Evolutionary conservation across 2,797 vertebrate genomes (phyloP).

Genomic region (Pygocentrus nattereri): DNA sequence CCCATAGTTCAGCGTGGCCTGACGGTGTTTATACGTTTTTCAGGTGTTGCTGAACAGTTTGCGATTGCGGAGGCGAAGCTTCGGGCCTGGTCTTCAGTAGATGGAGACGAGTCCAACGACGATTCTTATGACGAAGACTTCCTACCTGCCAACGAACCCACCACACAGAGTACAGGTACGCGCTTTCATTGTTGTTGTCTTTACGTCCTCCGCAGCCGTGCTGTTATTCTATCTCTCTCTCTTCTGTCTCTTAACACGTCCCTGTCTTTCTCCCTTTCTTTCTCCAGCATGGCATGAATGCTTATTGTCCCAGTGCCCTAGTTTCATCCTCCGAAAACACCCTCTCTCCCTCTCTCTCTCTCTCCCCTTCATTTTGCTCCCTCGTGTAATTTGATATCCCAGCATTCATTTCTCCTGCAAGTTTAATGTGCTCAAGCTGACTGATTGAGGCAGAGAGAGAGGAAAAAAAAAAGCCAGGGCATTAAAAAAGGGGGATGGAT

Average conservation of each 20-base stretch:
- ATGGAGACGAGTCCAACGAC: constrained; percentile 94
- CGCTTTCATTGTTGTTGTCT: not conserved
- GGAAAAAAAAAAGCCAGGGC: not conserved
- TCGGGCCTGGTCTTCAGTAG: constrained; percentile 96
- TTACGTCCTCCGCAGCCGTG: too few relatives aligned
- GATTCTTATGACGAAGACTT: constrained; percentile 97
- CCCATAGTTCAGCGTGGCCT: too few relatives aligned
- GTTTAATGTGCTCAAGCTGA: constrained; percentile 73
- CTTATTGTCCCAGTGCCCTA: constrained; percentile 79
- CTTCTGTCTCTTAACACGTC: not conserved
- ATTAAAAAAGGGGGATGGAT: constrained; percentile 5
- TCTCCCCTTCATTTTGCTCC: constrained; percentile 71
- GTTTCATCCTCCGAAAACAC: constrained; percentile 68
- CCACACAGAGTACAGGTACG: constrained; percentile 82
- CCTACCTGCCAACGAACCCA: constrained; percentile 82
- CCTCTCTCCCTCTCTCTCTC: constrained; percentile 65
- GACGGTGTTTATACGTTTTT: constrained; percentile 44
- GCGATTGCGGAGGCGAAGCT: constrained; percentile 97
- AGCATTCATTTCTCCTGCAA: constrained; percentile 74
- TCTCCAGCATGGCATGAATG: not conserved
- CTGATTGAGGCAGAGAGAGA: constrained; percentile 8
- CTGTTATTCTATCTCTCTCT: not conserved
- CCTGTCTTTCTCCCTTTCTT: not conserved
- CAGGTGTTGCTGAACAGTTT: constrained; percentile 96
- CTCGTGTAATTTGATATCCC: constrained; percentile 75